A percentile compares a stretch with the other conserved stretches of the same genome.
These are phyloP conservation scores for Nannospalax galili DNA, from an alignment of 2,113 vertebrate species.

Conservation along the genomic window DNA sequence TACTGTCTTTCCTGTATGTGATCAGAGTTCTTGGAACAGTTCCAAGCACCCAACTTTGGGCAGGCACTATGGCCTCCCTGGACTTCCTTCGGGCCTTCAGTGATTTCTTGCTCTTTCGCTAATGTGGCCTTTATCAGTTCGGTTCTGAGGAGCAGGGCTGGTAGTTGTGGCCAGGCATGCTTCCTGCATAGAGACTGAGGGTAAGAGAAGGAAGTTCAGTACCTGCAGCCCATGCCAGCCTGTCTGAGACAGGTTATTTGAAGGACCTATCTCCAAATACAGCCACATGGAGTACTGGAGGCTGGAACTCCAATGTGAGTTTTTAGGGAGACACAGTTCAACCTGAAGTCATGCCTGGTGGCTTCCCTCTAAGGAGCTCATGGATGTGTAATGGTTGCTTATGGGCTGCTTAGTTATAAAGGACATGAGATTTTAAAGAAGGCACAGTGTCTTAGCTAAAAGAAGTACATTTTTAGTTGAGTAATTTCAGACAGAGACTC, in stretches of 20 bases:
- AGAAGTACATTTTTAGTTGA: no score
- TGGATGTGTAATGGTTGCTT: neutral
- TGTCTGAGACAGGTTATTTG: neutral
- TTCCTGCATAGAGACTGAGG: neutral
- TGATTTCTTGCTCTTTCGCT: neutral
- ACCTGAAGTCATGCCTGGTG: neutral
- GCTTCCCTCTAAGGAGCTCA: neutral
- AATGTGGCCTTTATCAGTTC: neutral
- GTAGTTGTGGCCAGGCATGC: no score
- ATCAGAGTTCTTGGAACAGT: neutral
- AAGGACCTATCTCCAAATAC: neutral
- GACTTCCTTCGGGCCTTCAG: neutral
- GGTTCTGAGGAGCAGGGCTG: neutral
- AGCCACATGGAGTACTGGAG: neutral
- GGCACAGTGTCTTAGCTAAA: no score
- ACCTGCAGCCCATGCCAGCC: neutral
- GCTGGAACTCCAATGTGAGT: neutral
- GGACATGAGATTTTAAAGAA: no score
- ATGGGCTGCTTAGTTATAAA: no score
- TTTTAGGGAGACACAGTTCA: neutral
- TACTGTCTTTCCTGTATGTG: neutral
- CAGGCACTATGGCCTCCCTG: neutral
- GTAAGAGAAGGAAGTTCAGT: neutral
- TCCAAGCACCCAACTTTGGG: neutral
- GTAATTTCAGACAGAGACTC: no score